phyloP scores from a whole-genome alignment of 2,888 invertebrate species.

The Zaprionus obscuricornis region DNA sequence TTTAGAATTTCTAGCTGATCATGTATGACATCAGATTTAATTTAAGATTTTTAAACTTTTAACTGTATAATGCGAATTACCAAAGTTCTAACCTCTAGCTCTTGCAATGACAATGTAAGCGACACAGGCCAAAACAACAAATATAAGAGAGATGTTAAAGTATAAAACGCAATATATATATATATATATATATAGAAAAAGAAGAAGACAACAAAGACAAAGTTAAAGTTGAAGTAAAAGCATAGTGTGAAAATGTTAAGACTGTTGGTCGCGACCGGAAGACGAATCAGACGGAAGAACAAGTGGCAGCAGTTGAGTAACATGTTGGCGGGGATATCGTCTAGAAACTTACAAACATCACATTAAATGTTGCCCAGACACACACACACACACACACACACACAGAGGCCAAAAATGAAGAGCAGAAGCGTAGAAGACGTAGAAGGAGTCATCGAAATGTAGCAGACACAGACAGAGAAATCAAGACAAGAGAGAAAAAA shows the following conservation, averaged over 20 bases:
- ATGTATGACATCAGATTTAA: too few species aligned
- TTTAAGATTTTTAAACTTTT: too few species aligned
- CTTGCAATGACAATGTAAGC: too few species aligned
- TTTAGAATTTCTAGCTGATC: too few species aligned
- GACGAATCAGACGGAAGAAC: conserved; percentile 47
- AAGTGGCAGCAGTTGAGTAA: conserved; percentile 33
- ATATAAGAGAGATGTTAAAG: too few species aligned
- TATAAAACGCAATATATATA: too few species aligned
- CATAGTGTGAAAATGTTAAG: conserved; percentile 47
- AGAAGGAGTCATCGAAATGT: background rate
- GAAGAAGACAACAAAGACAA: background rate
- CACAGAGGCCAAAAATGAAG: conserved; percentile 1
- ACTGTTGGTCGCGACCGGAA: conserved; percentile 47
- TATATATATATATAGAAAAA: too few species aligned
- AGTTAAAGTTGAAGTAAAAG: background rate
- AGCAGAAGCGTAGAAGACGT: conserved; percentile 11
- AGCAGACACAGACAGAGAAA: conserved; percentile 11
- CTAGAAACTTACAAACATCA: conserved; percentile 75
- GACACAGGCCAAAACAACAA: too few species aligned
- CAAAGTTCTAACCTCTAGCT: too few species aligned
- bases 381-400: conserved; percentile 9
- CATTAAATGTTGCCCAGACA: conserved; percentile 66
- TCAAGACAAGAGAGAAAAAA: conserved; percentile 51
- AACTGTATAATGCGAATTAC: too few species aligned
- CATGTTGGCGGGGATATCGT: conserved; percentile 71